Conservation (phyloP, 2,888 invertebrate genomes). For the Drosophila merina region DNA sequence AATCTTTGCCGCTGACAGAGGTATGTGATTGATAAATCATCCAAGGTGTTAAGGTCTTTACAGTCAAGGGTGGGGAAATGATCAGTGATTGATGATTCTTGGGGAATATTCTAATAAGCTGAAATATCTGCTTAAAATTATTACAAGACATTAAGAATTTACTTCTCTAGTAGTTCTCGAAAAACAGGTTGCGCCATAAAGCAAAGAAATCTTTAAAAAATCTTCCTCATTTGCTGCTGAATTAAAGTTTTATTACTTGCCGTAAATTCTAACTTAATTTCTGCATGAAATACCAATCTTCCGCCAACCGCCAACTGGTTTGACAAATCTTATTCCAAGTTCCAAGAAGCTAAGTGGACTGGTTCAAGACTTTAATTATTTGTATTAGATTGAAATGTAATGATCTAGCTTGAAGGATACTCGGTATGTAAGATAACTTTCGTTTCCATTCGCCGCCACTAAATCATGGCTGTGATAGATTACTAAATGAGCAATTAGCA, state of each 20-base stretch:
- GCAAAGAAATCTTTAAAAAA: slow-evolving; percentile 1
- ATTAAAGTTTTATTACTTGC: slow-evolving; percentile 3
- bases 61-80: background rate
- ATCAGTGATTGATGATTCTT: slow-evolving; percentile 16
- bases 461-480: slow-evolving; percentile 22
- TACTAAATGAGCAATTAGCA: slow-evolving; percentile 52
- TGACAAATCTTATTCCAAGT: background rate
- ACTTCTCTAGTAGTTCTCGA: too few species aligned
- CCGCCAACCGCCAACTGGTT: slow-evolving; percentile 1
- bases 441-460: slow-evolving; percentile 54
- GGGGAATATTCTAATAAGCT: background rate
- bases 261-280: slow-evolving; percentile 13
- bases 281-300: background rate
- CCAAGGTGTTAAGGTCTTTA: slow-evolving; percentile 3
- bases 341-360: background rate
- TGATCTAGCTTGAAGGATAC: background rate
- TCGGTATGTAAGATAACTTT: slow-evolving; percentile 24
- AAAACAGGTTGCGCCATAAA: background rate
- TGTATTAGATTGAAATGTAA: background rate
- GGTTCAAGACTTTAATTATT: background rate
- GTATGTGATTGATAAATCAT: slow-evolving; percentile 16
- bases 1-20: slow-evolving; percentile 1
- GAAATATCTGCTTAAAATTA: background rate
- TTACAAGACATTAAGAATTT: background rate
- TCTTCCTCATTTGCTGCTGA: slow-evolving; percentile 15